Conservation (phyloP, 2,888 invertebrate genomes). For the Cerceris rybyensis region DNA sequence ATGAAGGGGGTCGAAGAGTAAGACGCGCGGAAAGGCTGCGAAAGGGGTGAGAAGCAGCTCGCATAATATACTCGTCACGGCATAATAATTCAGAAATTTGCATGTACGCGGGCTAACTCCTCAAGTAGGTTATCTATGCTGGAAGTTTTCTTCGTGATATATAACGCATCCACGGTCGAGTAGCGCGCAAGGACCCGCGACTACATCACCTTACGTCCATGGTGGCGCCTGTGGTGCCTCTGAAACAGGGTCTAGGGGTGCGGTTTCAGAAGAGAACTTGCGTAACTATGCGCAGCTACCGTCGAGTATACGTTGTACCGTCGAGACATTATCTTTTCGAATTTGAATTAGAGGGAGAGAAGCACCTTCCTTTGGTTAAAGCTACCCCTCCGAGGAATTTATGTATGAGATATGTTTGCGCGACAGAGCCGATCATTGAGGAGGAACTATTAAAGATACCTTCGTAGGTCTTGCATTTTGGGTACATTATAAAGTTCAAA, state of each 20-base stretch:
- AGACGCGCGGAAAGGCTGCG: slow-evolving; percentile 22
- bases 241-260: slow-evolving; percentile 40
- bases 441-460: neutral
- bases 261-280: slow-evolving; percentile 64
- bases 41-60: slow-evolving; percentile 48
- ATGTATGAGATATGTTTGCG: slow-evolving; percentile 9
- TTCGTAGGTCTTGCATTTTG: neutral
- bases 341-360: slow-evolving; percentile 70
- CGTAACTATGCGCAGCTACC: slow-evolving; percentile 62
- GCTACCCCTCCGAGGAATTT: slow-evolving; percentile 42
- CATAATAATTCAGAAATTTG: slow-evolving; percentile 82
- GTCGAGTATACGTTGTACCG: slow-evolving; percentile 41
- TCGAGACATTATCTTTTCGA: slow-evolving; percentile 75
- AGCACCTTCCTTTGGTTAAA: slow-evolving; percentile 25
- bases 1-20: neutral
- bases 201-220: slow-evolving; percentile 65
- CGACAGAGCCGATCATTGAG: neutral
- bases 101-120: slow-evolving; percentile 82
- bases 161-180: slow-evolving; percentile 71
- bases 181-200: slow-evolving; percentile 53
- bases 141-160: slow-evolving; percentile 78
- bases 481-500: neutral
- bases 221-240: slow-evolving; percentile 18
- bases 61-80: slow-evolving; percentile 75
- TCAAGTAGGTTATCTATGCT: slow-evolving; percentile 82